Evolutionary conservation across 2,113 vertebrate species (phyloP).

Genomic region (Plectropomus leopardus): DNA sequence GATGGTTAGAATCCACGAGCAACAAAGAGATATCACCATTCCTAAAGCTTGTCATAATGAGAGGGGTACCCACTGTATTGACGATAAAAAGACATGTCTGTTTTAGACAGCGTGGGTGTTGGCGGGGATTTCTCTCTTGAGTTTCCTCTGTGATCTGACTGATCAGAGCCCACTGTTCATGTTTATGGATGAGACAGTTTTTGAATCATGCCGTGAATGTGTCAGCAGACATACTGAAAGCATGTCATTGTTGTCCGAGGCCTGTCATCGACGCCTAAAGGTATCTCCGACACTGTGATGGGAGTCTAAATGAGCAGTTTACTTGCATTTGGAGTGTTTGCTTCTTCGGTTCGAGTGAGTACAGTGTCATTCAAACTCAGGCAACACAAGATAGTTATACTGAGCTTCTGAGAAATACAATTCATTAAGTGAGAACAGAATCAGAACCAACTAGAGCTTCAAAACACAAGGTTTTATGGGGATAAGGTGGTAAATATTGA

Average conservation of each 20-base stretch:
- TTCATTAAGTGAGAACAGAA: background rate
- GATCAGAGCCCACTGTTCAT: constrained; percentile 59
- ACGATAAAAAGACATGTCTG: constrained; percentile 39
- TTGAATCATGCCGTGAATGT: constrained; percentile 36
- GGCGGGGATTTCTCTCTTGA: constrained; percentile 56
- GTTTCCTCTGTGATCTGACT: constrained; percentile 58
- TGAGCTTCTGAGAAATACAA: background rate
- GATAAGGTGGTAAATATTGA: background rate
- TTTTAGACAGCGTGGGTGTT: constrained; percentile 51
- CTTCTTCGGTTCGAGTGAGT: background rate
- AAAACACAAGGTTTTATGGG: background rate
- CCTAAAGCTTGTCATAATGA: constrained; percentile 38
- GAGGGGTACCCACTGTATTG: constrained; percentile 34
- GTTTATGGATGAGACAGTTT: constrained; percentile 62
- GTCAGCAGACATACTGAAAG: constrained; percentile 45
- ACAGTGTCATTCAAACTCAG: background rate
- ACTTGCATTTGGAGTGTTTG: background rate
- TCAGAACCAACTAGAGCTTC: background rate
- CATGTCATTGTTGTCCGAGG: constrained; percentile 18
- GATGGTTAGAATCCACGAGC: background rate
- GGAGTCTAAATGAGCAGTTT: background rate
- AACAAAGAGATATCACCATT: constrained; percentile 7
- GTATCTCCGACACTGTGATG: background rate
- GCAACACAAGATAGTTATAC: background rate
- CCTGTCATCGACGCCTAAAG: background rate